Conservation (phyloP, 2,888 invertebrate species). For the Drosophila diplacantha region DNA sequence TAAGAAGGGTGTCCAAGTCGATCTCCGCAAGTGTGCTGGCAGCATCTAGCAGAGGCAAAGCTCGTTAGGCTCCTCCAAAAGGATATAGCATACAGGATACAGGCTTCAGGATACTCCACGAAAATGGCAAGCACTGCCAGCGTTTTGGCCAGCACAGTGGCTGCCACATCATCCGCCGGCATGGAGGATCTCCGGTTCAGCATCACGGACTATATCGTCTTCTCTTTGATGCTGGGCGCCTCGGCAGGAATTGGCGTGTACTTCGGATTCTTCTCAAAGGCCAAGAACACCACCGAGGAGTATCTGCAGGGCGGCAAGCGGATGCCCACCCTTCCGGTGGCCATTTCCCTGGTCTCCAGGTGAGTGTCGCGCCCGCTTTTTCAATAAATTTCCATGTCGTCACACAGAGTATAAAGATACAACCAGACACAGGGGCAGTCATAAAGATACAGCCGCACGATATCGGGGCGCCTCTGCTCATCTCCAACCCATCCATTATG, state of each 20-base stretch:
- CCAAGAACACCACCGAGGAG: constrained; percentile 79
- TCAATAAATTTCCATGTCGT: constrained; percentile 35
- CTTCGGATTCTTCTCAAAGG: constrained; percentile 79
- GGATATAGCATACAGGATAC: not conserved
- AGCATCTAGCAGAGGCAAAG: constrained; percentile 41
- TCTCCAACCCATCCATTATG: constrained; percentile 1
- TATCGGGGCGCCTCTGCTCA: constrained; percentile 7
- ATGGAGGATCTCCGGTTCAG: constrained; percentile 65
- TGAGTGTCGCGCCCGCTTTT: constrained; percentile 34
- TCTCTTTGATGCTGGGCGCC: constrained; percentile 78
- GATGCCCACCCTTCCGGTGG: constrained; percentile 81
- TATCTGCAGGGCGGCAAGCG: constrained; percentile 81
- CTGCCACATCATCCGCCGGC: constrained; percentile 14
- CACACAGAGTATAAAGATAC: constrained; percentile 13
- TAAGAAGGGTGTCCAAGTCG: constrained; percentile 31
- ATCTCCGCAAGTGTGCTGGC: constrained; percentile 27
- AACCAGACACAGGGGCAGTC: not conserved
- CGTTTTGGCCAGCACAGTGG: constrained; percentile 28
- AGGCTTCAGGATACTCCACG: not conserved
- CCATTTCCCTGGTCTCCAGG: constrained; percentile 81
- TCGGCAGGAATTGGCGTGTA: constrained; percentile 81
- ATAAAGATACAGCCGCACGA: constrained; percentile 3
- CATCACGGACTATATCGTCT: constrained; percentile 80
- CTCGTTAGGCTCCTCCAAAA: not conserved
- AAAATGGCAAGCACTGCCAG: constrained; percentile 35